Evolutionary conservation across 2,797 vertebrate genomes (phyloP), one percentile per base, ranked within the genome.

Genomic region (Falco berigora): DNA sequence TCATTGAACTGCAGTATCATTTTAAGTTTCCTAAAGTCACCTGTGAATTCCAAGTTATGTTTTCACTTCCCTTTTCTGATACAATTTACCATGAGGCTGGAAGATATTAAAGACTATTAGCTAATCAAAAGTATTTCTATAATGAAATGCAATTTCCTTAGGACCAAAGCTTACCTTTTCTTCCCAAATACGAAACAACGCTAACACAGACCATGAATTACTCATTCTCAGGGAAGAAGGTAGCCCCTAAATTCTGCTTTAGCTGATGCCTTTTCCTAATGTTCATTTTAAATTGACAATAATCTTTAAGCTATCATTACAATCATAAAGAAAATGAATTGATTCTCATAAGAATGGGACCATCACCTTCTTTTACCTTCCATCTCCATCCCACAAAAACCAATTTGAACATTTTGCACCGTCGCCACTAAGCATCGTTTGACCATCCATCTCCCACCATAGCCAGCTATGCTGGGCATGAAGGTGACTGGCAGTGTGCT

Each of bases 401-500:
- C 5, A 69, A 9, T 3, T 5, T 14, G 68, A 50, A 28, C 66
- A 38, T 10, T 36, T 12, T 30, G 10, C 17, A 38, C 7, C 23
- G 7, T 47, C 27, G 63, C 10, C 20, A 3, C 14, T 8, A 6
- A 69, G 21, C n/a, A 69, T 16, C 1, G 0, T 42, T 40, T 14
- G 8, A 61, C 14, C 52, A 32, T 11, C 28, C 13, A 42, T 9
- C 25, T 62, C 28, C 9, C 67, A 32, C 14, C n/a, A 24, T 0
- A 77, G 36, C 49, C 27, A 32, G 17, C 28, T 66, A 1, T 8
- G 1, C 25, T 32, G 47, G 56, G 8, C 16, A 3, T 6, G n/a
- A 40, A n/a, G 53, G 27, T 5, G 5, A 59, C 67, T 20, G 52
- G 7, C 22, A 27, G 8, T 0, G 1, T 9, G n/a, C 46, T 7